phyloP scores from a whole-genome alignment of 1,140 invertebrate species.

The Ceratina japonica region DNA sequence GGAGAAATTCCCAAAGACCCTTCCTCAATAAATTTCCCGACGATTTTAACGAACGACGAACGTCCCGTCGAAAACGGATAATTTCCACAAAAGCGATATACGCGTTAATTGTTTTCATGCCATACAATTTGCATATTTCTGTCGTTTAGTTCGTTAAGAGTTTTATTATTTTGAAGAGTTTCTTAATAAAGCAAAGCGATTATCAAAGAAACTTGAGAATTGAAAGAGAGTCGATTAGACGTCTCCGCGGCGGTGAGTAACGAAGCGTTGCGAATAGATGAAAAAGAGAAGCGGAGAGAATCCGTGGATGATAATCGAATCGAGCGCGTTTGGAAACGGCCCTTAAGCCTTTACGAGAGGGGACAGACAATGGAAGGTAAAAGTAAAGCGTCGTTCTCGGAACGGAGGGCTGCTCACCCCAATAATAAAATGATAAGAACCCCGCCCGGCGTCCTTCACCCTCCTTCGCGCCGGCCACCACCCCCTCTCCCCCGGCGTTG shows the following conservation, averaged over 20 bases:
- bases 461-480: neutral
- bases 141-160: neutral
- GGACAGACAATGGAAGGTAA: constrained; percentile 62
- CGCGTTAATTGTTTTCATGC: neutral
- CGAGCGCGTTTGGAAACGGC: constrained; percentile 60
- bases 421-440: constrained; percentile 74
- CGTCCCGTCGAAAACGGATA: too few species aligned
- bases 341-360: constrained; percentile 60
- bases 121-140: too few species aligned
- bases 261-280: constrained; percentile 40
- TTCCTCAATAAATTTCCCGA: neutral
- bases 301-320: constrained; percentile 55
- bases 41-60: too few species aligned
- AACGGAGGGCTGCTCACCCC: constrained; percentile 64
- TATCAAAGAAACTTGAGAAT: neutral
- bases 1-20: neutral
- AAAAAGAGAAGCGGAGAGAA: constrained; percentile 18
- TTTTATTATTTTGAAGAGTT: too few species aligned
- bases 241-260: constrained; percentile 26
- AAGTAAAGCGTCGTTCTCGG: constrained; percentile 66
- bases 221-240: constrained; percentile 30
- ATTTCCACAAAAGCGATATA: neutral
- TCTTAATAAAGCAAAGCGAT: too few species aligned
- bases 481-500: constrained; percentile 6
- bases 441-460: constrained; percentile 54